Base-by-base conservation (phyloP, 2,797 vertebrate genomes). In the Acanthurus leucopareius region DNA sequence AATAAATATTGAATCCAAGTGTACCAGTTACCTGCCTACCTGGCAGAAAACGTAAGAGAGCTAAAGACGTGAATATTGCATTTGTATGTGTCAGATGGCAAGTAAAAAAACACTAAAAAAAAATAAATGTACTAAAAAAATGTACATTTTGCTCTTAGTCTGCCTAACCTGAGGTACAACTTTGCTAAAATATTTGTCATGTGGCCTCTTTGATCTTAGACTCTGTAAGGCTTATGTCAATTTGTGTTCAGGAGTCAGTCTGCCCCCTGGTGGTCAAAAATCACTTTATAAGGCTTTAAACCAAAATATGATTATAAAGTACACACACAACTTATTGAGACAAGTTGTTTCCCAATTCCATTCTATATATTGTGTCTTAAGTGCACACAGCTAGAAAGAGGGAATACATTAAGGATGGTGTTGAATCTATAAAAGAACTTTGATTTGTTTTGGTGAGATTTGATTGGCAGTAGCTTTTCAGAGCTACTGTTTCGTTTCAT, bases 241-340 rank as follows among this genome's bases (percentile, higher is more conserved):
- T 42, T 8, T 42, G 40, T 4, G 54, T 65, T 48, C 44, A 56
- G 2, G n/a, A 40, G 59, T 35, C 1, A 19, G 56, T 64, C 28
- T 67, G 67, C 45, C 67, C 40, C 61, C 68, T 59, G 35, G 54
- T 59, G 71, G 74, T 58, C 7, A 7, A 10, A 75, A 56, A 45
- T 59, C 2, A 44, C 40, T 49, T 16, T 10, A 32, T 17, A 40
- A 9, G 52, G 28, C 42, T 76, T 64, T 53, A 54, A n/a, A 1
- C 13, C 20, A 7, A 67, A 42, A 42, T 11, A 42, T 32, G 28
- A 32, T 32, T 32, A 32, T 3, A 32, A 32, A 32, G 28, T 32
- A 32, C 28, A 32, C 28, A 32, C 28, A 42, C 40, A 42, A 42
- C 40, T 42, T 11, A 11, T 42, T 42, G 40, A 9, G 40, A 42